These are phyloP conservation scores for Rhingia rostrata DNA, from an alignment of 2,888 invertebrate genomes.

Conservation along the genomic window DNA sequence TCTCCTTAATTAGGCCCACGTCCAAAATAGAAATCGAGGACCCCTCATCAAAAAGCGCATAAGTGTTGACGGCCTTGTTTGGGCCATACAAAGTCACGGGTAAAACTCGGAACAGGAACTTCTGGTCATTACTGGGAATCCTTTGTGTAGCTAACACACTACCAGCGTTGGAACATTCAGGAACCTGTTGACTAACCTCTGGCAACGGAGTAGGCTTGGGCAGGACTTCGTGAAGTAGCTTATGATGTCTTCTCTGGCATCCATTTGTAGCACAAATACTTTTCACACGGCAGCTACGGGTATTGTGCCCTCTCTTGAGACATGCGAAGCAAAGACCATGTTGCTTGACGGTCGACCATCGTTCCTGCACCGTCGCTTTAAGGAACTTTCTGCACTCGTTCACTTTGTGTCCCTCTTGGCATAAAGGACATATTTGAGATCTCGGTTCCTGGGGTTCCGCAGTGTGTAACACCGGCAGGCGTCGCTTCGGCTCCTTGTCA, in stretches of 20 bases:
- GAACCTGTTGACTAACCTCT: too few relatives aligned
- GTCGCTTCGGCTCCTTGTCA: constrained; percentile 25
- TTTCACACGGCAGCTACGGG: constrained; percentile 12
- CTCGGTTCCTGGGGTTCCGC: constrained; percentile 2
- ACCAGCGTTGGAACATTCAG: too few relatives aligned
- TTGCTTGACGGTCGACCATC: constrained; percentile 11
- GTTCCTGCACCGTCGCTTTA: constrained; percentile 28
- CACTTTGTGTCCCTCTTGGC: constrained; percentile 5
- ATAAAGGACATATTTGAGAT: constrained; percentile 24
- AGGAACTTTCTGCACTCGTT: constrained; percentile 21
- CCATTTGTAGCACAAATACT: constrained; percentile 3
- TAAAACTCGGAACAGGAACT: constrained; percentile 48
- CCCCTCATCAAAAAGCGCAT: constrained; percentile 60
- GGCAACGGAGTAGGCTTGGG: too few relatives aligned
- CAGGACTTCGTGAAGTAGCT: too few relatives aligned
- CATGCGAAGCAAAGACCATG: constrained; percentile 9
- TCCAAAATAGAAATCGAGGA: constrained; percentile 32
- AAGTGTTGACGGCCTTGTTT: constrained; percentile 28
- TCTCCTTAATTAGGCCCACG: constrained; percentile 25
- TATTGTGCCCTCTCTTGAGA: constrained; percentile 15
- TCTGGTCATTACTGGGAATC: too few relatives aligned
- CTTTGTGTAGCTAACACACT: too few relatives aligned
- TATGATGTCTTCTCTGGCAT: too few relatives aligned
- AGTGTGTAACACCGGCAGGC: constrained; percentile 20
- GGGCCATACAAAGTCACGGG: constrained; percentile 57